A percentile compares a stretch with the other conserved stretches of the same genome.
Evolutionary conservation across 2,888 invertebrate species (phyloP).

Genomic region (Geophilus truncorum): DNA sequence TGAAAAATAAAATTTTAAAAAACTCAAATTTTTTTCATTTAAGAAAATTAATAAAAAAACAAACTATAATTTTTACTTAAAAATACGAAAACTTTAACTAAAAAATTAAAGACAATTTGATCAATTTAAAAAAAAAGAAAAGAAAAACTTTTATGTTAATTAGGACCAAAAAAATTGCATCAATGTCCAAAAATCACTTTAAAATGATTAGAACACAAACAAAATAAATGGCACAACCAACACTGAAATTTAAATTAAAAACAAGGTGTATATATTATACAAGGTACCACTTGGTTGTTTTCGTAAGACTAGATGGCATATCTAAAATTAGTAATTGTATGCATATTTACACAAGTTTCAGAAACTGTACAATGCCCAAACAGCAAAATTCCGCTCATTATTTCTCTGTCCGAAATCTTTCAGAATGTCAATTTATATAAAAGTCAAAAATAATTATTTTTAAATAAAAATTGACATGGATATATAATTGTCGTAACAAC

Average conservation of each 20-base stretch:
- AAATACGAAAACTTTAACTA: background rate
- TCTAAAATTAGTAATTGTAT: conserved; percentile 15
- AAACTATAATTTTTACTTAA: no score
- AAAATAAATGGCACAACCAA: conserved; percentile 1
- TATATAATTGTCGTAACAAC: background rate
- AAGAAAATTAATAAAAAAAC: background rate
- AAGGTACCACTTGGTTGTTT: background rate
- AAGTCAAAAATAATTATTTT: conserved; percentile 10
- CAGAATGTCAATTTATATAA: background rate
- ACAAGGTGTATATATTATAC: conserved; percentile 2
- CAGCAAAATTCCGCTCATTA: background rate
- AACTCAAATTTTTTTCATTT: background rate
- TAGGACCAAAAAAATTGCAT: background rate
- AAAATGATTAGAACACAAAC: background rate
- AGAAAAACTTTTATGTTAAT: background rate
- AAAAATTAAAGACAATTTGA: background rate
- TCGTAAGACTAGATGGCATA: conserved; percentile 21
- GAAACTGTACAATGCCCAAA: conserved; percentile 18
- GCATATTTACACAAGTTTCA: conserved; percentile 5
- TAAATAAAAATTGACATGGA: conserved; percentile 8
- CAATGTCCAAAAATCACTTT: background rate
- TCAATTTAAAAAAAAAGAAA: background rate
- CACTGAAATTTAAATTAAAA: conserved; percentile 3
- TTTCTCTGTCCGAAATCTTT: background rate
- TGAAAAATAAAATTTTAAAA: no score